phyloP scores from a whole-genome alignment of 1,140 invertebrate genomes.

The Babylonia areolata region DNA sequence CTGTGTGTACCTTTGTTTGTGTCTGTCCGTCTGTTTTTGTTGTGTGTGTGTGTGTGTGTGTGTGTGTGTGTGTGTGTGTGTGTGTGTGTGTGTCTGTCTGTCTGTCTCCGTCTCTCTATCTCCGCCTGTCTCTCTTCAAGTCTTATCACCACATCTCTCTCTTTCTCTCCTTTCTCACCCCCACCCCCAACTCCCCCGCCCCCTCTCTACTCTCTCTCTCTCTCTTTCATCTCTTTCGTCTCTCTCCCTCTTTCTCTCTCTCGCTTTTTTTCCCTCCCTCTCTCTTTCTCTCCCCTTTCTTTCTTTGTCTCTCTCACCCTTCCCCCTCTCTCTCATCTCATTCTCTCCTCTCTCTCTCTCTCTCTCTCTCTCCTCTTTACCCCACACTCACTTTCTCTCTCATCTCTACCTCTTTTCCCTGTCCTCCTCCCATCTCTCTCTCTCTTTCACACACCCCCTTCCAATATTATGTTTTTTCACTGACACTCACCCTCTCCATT shows the following conservation, averaged over 20 bases:
- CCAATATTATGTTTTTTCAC: no score
- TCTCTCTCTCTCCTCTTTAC: conserved; percentile 1
- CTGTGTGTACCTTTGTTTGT: not conserved
- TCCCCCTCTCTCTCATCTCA: no score
- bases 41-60: not conserved
- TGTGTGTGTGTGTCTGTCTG: not conserved
- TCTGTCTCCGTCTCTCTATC: not conserved
- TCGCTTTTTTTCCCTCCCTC: not conserved
- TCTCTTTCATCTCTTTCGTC: not conserved
- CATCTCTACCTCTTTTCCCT: no score
- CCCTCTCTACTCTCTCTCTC: not conserved
- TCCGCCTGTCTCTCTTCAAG: not conserved
- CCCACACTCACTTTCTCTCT: not conserved
- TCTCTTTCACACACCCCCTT: conserved; percentile 85
- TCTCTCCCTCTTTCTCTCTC: not conserved
- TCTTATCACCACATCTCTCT: not conserved
- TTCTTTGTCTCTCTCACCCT: no score
- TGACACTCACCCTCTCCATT: no score
- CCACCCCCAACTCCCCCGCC: not conserved
- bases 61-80: not conserved
- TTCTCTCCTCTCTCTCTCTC: not conserved
- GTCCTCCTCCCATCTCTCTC: conserved; percentile 70
- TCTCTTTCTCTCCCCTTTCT: no score
- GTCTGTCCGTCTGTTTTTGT: not conserved
- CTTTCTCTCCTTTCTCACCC: not conserved